These are phyloP conservation scores for Brenthis daphne DNA, from an alignment of 2,888 invertebrate genomes.

Conservation along the genomic window DNA sequence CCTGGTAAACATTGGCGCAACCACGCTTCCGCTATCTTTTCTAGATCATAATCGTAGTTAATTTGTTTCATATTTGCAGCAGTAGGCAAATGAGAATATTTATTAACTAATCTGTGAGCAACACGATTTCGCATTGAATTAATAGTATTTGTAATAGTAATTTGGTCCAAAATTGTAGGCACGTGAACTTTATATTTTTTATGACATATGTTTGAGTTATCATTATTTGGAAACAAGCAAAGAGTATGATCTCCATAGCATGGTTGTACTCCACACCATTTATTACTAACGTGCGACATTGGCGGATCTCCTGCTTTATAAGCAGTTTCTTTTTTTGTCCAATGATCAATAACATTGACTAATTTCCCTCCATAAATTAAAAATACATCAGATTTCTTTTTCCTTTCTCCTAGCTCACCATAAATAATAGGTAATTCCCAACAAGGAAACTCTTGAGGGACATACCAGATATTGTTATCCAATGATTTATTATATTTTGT, in stretches of 20 bases:
- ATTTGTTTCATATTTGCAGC: slow-evolving; percentile 73
- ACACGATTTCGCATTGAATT: slow-evolving; percentile 73
- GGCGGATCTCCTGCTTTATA: slow-evolving; percentile 30
- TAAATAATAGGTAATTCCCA: slow-evolving; percentile 68
- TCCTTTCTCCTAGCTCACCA: slow-evolving; percentile 52
- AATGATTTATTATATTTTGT: slow-evolving; percentile 29
- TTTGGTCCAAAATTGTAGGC: slow-evolving; percentile 56
- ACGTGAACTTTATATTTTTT: slow-evolving; percentile 51
- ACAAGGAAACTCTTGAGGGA: slow-evolving; percentile 64
- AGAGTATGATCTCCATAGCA: slow-evolving; percentile 74
- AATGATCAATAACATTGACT: slow-evolving; percentile 53
- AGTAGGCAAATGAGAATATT: slow-evolving; percentile 62
- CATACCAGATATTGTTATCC: slow-evolving; percentile 57
- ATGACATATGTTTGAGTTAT: slow-evolving; percentile 57
- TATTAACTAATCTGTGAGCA: slow-evolving; percentile 55
- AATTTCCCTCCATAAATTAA: slow-evolving; percentile 50
- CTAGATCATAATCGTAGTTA: slow-evolving; percentile 67
- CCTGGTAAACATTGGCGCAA: slow-evolving; percentile 71
- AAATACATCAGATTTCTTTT: slow-evolving; percentile 53
- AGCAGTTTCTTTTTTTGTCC: slow-evolving; percentile 19
- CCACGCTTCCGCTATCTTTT: slow-evolving; percentile 67
- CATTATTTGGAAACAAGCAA: slow-evolving; percentile 59
- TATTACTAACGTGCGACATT: slow-evolving; percentile 47
- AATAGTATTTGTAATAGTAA: slow-evolving; percentile 61
- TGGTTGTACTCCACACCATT: slow-evolving; percentile 67